Base-by-base conservation (phyloP, 2,888 invertebrate genomes). In the Eupsilia transversa region DNA sequence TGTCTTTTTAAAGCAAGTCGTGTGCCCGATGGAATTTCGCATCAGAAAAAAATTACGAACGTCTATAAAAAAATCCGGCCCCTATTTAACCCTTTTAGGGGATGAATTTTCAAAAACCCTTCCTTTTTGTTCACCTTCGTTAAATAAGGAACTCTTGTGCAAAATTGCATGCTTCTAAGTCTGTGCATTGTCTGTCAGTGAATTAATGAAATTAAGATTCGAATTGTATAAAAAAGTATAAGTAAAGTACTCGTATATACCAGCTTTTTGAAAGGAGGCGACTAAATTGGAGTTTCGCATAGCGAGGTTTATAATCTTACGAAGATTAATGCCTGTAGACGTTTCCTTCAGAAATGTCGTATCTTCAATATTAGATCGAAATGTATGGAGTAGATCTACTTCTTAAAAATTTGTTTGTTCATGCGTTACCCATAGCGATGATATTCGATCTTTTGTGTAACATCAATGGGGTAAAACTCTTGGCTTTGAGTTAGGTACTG, bases 401-500 rank as follows among this genome's bases (percentile, higher is more conserved):
- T 65, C 43, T 65, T n/a, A 14, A 46, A 14, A 46, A 54, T 49
- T 65, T 77, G 43, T 7, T 20, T 30, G 59, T 65, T 46, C 65
- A 54, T 65, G n/a, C 59, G n/a, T 14, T 46, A 38, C 77, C 52
- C 54, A 33, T 76, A 54, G 54, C 59, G 49, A 77, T 65, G 66
- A 54, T 56, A 82, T 65, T 60, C 27, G 46, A 49, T 41, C 82
- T 66, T 60, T 77, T 77, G 57, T 74, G 33, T 60, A 33, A 52
- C 52, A 20, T 81, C 52, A 82, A 77, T 54, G n/a, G 27, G 33
- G 66, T 38, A 54, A 54, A 76, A 38, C 38, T 52, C 52, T 59
- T 52, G 5, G 41, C 46, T 59, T 64, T 75, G 43, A 81, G 52
- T 33, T 54, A 65, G 17, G 10, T 56, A 43, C 49, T 20, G 10